Conservation (phyloP, 1,140 invertebrate species). For the Trichogramma pretiosum region DNA sequence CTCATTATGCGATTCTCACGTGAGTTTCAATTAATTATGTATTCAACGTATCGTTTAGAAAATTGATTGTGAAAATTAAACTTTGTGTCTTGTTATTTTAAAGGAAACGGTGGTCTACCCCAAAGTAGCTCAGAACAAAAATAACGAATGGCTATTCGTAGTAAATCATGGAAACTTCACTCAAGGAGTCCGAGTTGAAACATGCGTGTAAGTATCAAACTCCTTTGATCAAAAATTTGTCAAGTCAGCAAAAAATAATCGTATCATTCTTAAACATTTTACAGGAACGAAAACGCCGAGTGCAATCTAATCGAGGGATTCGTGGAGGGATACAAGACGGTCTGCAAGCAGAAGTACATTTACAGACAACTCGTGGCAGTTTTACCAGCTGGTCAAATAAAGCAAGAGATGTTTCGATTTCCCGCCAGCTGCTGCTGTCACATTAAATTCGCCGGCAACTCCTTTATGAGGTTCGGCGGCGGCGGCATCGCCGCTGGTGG, state of each 20-base stretch:
- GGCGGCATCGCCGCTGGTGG: too few species aligned
- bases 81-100: slow-evolving; percentile 15
- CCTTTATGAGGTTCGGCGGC: too few species aligned
- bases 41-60: too few species aligned
- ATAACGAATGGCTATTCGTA: slow-evolving; percentile 49
- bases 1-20: slow-evolving; percentile 20
- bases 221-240: too few species aligned
- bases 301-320: slow-evolving; percentile 22
- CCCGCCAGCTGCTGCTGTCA: slow-evolving; percentile 58
- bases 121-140: slow-evolving; percentile 39
- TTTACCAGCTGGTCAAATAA: slow-evolving; percentile 39
- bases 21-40: slow-evolving; percentile 9
- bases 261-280: slow-evolving; percentile 19
- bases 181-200: slow-evolving; percentile 50
- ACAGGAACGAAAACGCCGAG: slow-evolving; percentile 26
- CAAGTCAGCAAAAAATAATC: slow-evolving; percentile 1
- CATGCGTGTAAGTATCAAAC: slow-evolving; percentile 49
- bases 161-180: slow-evolving; percentile 48
- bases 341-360: slow-evolving; percentile 57
- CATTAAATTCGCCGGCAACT: slow-evolving; percentile 28
- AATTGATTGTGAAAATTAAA: background rate
- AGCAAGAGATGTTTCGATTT: slow-evolving; percentile 47
- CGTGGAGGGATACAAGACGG: slow-evolving; percentile 41
- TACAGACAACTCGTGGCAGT: slow-evolving; percentile 49
- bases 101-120: slow-evolving; percentile 43